Evolutionary conservation across 2,797 vertebrate species (phyloP).

Genomic region (Alcedo quadribrachys): DNA sequence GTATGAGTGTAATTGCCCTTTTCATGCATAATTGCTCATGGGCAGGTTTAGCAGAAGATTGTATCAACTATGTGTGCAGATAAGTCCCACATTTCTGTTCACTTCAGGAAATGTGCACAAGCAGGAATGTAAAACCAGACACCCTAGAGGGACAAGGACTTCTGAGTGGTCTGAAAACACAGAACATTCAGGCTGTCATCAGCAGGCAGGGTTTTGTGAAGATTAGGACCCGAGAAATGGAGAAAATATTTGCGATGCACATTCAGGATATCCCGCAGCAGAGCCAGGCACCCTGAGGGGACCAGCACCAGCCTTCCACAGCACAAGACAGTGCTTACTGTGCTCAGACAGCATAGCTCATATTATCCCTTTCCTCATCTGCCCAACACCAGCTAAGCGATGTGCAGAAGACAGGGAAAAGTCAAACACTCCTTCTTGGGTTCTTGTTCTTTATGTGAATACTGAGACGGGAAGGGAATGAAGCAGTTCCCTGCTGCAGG

Average conservation of each 20-base stretch:
- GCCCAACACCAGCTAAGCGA: not conserved
- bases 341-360: not conserved
- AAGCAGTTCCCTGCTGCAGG: not conserved
- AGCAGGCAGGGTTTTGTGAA: not conserved
- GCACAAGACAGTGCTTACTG: accelerated
- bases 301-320: accelerated
- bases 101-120: conserved; percentile 10
- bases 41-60: conserved; percentile 49
- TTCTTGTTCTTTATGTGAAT: not conserved
- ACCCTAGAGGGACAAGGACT: conserved; percentile 1
- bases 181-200: not conserved
- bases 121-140: conserved; percentile 32
- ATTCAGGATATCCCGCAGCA: accelerated
- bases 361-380: not conserved
- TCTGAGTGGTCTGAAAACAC: not conserved
- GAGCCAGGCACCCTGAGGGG: not conserved
- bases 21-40: conserved; percentile 36
- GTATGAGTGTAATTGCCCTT: conserved; percentile 58
- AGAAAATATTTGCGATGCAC: not conserved
- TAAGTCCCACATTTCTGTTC: conserved; percentile 39
- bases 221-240: not conserved
- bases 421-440: not conserved
- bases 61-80: not conserved
- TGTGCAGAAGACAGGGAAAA: not conserved
- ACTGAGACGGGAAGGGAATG: not conserved